Conservation (phyloP, 1,140 invertebrate species). For the Panagrolaimus sp. region DNA sequence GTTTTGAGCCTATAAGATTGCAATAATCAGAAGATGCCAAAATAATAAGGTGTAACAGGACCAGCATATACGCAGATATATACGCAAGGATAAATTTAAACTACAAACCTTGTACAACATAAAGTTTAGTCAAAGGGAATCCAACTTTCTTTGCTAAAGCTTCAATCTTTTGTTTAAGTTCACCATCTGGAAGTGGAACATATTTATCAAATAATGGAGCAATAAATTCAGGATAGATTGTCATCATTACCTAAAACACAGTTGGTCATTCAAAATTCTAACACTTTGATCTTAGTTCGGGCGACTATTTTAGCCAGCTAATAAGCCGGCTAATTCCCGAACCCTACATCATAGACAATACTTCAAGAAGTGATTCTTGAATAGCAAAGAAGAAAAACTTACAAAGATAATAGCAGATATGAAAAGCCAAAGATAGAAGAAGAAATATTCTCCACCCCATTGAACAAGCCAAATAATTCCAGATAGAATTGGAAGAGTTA, state of each 20-base stretch:
- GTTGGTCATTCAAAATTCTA: constrained; percentile 18
- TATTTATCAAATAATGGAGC: constrained; percentile 98
- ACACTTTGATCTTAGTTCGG: constrained; percentile 8
- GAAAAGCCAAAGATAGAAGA: constrained; percentile 88
- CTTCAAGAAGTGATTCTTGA: not conserved
- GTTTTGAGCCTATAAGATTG: constrained; percentile 33
- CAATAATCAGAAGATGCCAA: constrained; percentile 27
- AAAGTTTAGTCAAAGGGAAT: constrained; percentile 90
- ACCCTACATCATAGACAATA: not conserved
- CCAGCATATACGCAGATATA: constrained; percentile 9
- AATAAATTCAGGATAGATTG: constrained; percentile 91
- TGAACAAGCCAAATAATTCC: constrained; percentile 81
- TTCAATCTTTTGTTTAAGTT: constrained; percentile 79
- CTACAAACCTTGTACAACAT: constrained; percentile 79
- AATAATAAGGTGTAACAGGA: not conserved
- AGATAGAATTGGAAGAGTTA: constrained; percentile 75
- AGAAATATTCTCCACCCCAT: constrained; percentile 76
- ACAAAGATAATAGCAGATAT: constrained; percentile 68
- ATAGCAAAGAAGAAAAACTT: constrained; percentile 41
- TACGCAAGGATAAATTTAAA: constrained; percentile 16
- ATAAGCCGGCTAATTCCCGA: not conserved
- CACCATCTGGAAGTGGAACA: constrained; percentile 84
- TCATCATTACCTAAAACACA: constrained; percentile 70
- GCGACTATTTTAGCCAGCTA: no score
- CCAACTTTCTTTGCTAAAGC: constrained; percentile 76